A percentile compares a stretch with the other conserved stretches of the same genome.
These are phyloP conservation scores for Cancer borealis DNA, from an alignment of 2,888 invertebrate genomes.

Conservation along the genomic window DNA sequence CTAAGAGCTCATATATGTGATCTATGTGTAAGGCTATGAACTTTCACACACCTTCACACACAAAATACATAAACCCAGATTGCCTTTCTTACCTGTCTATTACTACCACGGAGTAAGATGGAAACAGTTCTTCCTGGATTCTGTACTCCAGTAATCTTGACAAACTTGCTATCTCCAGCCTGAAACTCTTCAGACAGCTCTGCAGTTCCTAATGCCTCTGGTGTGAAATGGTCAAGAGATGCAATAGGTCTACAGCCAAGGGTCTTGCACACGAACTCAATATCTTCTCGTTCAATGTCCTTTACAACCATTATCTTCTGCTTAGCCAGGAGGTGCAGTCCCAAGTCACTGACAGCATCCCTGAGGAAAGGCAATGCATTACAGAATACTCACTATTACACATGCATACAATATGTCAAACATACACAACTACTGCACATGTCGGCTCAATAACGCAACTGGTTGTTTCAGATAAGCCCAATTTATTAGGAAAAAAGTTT, in stretches of 20 bases:
- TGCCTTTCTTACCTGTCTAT: constrained; percentile 82
- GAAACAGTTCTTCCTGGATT: constrained; percentile 94
- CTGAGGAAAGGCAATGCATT: constrained; percentile 82
- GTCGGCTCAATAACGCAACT: no score
- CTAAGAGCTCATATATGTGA: no score
- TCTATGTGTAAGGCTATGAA: no score
- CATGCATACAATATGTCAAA: no score
- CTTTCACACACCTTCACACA: background rate
- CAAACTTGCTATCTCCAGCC: constrained; percentile 92
- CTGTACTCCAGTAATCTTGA: constrained; percentile 90
- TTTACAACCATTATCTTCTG: constrained; percentile 99
- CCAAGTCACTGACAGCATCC: constrained; percentile 97
- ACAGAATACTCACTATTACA: constrained; percentile 15
- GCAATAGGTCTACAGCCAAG: constrained; percentile 93
- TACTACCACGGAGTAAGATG: constrained; percentile 93
- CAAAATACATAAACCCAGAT: background rate
- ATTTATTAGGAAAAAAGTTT: no score
- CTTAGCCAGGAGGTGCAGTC: constrained; percentile 98
- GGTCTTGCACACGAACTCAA: constrained; percentile 95
- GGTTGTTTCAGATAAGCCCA: no score
- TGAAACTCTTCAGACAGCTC: constrained; percentile 96
- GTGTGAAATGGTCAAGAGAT: constrained; percentile 97
- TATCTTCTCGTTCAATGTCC: constrained; percentile 98
- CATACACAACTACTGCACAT: no score
- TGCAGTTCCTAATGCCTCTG: constrained; percentile 89